A percentile compares a stretch with the other conserved stretches of the same genome.
phyloP scores from a whole-genome alignment of 2,113 vertebrate species.

The Erythrocercus mccallii region DNA sequence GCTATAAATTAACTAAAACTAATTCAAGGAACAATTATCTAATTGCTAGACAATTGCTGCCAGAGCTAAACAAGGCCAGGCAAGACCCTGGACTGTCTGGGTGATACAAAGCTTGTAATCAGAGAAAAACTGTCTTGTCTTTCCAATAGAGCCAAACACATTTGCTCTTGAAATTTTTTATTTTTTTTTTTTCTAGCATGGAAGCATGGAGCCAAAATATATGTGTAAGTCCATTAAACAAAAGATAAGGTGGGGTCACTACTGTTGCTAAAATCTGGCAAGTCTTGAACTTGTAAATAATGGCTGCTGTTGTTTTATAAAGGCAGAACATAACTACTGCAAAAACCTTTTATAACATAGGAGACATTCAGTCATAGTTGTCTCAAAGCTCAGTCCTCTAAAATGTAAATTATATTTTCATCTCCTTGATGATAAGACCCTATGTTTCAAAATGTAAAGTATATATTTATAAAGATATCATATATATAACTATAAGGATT shows the following conservation, averaged over 20 bases:
- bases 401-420: not conserved
- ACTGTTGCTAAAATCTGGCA: not conserved
- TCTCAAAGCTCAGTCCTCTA: not conserved
- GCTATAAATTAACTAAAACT: not conserved
- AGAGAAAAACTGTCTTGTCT: not conserved
- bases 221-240: not conserved
- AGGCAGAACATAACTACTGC: not conserved
- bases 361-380: not conserved
- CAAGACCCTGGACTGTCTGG: not conserved
- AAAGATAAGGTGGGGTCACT: not conserved
- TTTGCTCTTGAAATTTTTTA: not conserved
- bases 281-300: not conserved
- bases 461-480: not conserved
- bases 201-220: not conserved
- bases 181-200: not conserved
- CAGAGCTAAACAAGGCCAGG: not conserved
- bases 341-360: not conserved
- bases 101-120: not conserved
- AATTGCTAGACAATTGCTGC: not conserved
- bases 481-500: not conserved
- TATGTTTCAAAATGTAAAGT: not conserved
- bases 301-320: not conserved
- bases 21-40: not conserved
- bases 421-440: not conserved
- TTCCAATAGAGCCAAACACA: not conserved